Evolutionary conservation across 2,797 vertebrate genomes (phyloP), one percentile per base, ranked within the genome.

Genomic region (Eulemur albifrons): DNA sequence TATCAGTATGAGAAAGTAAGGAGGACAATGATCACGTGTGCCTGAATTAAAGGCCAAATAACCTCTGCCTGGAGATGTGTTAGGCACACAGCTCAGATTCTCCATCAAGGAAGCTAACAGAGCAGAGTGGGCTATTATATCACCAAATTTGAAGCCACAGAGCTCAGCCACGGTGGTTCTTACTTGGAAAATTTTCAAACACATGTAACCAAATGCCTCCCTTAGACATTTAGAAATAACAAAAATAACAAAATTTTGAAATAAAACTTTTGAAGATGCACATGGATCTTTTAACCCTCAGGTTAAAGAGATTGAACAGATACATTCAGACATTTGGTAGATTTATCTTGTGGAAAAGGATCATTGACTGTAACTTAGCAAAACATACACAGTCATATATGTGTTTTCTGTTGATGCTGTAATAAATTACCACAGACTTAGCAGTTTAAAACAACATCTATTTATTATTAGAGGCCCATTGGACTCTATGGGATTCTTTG

Each of bases 151-250:
- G 25, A 70, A 81, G 14, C 70, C 38, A 95, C 30, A 73, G 35
- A 83, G 10, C 9, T n/a, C 38, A 21, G 15, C 2, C 21, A 30
- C 7, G 18, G 15, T 81, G 45, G 93, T 88, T 57, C 94, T 57
- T 72, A 59, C 50, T 90, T 94, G 27, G 57, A 72, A 84, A 77
- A 35, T 50, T 93, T 61, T 93, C 59, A 90, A 75, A 93, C 4
- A 23, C 1, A 21, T 75, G 11, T 65, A 84, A 88, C 8, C 27
- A 87, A 77, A 82, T 76, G 32, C 18, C 2, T 76, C 13, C 23
- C 21, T 83, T 90, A 81, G 15, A 84, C 1, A 90, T 84, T 80
- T 93, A 70, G 50, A 83, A 91, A 38, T 17, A 86, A 70, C 3
- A 57, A 4, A 82, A 85, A 45, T 81, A 83, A 59, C 14, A 97